Evolutionary conservation across 2,888 invertebrate genomes (phyloP).

Genomic region (Synergus itoensis): DNA sequence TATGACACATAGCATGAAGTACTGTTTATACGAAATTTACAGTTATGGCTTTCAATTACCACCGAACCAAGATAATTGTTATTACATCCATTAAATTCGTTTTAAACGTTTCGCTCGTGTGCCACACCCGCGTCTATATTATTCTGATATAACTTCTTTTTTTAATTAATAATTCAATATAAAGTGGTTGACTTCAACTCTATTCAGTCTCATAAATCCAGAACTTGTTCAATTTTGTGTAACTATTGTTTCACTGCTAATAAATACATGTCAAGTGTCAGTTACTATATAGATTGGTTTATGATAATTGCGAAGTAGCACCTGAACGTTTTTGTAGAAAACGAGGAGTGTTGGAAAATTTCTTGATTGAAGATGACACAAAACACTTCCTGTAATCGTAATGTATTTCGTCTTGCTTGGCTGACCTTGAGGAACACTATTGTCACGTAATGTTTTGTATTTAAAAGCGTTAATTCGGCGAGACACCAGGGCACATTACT

Average conservation of each 20-base stretch:
- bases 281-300: not conserved
- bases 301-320: not conserved
- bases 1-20: not conserved
- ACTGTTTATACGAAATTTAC: not conserved
- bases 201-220: not conserved
- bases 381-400: conserved; percentile 14
- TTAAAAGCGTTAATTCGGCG: not conserved
- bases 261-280: not conserved
- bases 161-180: no score
- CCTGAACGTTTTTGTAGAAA: conserved; percentile 3
- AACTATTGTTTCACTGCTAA: not conserved
- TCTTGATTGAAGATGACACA: not conserved
- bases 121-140: conserved; percentile 8
- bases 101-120: conserved; percentile 33
- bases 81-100: conserved; percentile 11
- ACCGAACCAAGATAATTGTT: conserved; percentile 27
- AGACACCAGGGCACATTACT: not conserved
- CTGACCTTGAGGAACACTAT: not conserved
- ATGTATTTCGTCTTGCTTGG: conserved; percentile 1
- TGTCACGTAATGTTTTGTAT: conserved; percentile 2
- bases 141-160: no score
- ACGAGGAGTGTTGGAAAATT: not conserved
- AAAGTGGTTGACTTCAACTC: no score
- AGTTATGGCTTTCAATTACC: conserved; percentile 27
- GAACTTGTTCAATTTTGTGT: not conserved